A percentile compares a stretch with the other conserved stretches of the same genome.
phyloP scores from a whole-genome alignment of 2,113 vertebrate species.

The Columbina picui region DNA sequence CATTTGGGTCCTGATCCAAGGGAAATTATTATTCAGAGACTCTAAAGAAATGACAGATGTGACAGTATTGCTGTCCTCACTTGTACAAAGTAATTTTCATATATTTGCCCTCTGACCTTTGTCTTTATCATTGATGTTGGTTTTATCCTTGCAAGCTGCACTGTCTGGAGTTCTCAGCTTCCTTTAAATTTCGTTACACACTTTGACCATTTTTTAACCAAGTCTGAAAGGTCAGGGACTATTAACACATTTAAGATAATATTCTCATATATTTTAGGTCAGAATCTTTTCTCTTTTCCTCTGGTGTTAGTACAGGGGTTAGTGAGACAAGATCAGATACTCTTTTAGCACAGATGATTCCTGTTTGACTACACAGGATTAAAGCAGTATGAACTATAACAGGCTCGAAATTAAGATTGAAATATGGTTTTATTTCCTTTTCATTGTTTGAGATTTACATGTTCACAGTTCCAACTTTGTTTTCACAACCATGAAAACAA shows the following conservation, averaged over 20 bases:
- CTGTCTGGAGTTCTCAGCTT: neutral
- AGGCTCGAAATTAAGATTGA: neutral
- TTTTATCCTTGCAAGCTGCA: neutral
- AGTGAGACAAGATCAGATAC: neutral
- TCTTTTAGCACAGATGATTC: neutral
- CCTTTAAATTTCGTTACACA: neutral
- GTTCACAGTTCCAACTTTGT: neutral
- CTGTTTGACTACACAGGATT: neutral
- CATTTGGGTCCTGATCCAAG: neutral
- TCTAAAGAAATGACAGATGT: neutral
- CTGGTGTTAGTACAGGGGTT: neutral
- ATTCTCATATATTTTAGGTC: neutral
- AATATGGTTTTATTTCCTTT: neutral
- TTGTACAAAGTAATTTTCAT: constrained; percentile 10
- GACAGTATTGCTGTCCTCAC: neutral
- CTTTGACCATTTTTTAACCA: neutral
- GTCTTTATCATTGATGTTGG: neutral
- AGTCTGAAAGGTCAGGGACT: neutral
- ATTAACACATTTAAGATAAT: neutral
- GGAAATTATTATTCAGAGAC: neutral
- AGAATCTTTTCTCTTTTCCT: neutral
- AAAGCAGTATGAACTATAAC: neutral
- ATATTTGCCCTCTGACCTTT: neutral
- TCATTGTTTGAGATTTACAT: neutral
- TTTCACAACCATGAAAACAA: neutral